Evolutionary conservation across 2,797 vertebrate genomes (phyloP), one percentile per base, ranked within the genome.

Genomic region (Sphaeramia orbicularis): DNA sequence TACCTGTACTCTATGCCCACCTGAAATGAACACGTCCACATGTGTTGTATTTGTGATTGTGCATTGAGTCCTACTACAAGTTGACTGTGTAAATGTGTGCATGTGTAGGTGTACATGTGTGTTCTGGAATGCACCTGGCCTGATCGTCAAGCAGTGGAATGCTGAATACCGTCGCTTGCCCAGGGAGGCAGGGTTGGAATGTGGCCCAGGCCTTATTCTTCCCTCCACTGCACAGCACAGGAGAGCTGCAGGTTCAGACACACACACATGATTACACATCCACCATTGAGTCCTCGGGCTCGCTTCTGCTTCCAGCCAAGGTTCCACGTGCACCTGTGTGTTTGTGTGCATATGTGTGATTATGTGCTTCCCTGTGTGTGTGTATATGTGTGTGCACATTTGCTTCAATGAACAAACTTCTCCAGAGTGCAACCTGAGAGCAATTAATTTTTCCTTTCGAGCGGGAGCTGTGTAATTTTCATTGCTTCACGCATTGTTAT

Each of bases 151-250:
- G 89, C 83, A 80, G 78, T 83, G 89, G 93, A 94, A 94, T 94
- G 92, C 86, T 88, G 87, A 90, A 89, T 73, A 83, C 89, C 81
- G 84, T 89, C 86, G 90, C 87, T 92, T 86, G 53, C 88, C 90
- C 89, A 90, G 82, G 91, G 91, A 93, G 89, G 89, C 84, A 90
- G 80, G 84, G 72, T 83, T 92, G 92, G 93, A 94, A 94, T 94
- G 93, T 89, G 91, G 87, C 87, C 88, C 86, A 77, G 89, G 89
- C 85, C 83, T 83, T 90, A 87, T 92, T 92, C 91, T 90, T 87
- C 89, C 82, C 80, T 90, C 77, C 82, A 82, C 70, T 86, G 73
- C 85, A 85, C 88, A 85, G 81, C 72, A 77, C 76, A 87, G 84
- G 74, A 84, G 74, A 78, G 68, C 69, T 85, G 66, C 84, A 89